These are phyloP conservation scores for Orius insidiosus DNA, from an alignment of 1,140 invertebrate species.

Conservation along the genomic window DNA sequence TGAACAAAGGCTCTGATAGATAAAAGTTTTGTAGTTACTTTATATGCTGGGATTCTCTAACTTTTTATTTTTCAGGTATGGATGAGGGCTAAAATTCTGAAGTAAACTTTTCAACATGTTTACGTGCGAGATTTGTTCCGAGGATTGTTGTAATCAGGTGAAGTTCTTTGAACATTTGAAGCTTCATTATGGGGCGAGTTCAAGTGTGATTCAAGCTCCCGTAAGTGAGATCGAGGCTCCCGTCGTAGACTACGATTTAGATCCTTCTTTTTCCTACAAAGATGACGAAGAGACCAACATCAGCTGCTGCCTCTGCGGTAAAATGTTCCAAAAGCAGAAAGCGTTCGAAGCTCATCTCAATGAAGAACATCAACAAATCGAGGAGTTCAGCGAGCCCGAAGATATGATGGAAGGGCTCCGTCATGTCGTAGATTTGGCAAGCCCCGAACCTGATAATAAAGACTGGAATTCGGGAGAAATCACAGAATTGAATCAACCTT, in stretches of 20 bases:
- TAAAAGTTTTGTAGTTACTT: too few species aligned
- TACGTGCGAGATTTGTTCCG: slow-evolving; percentile 47
- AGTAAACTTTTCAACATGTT: slow-evolving; percentile 25
- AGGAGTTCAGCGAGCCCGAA: slow-evolving; percentile 64
- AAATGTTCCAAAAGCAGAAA: slow-evolving; percentile 42
- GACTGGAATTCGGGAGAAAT: not conserved
- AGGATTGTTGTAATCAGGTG: slow-evolving; percentile 44
- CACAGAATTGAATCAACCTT: too few species aligned
- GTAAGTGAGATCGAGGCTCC: too few species aligned
- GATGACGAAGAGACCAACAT: slow-evolving; percentile 1
- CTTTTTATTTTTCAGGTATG: too few species aligned
- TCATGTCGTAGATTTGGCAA: slow-evolving; percentile 32
- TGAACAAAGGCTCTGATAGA: too few species aligned
- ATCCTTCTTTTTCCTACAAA: too few species aligned
- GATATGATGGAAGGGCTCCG: slow-evolving; percentile 67
- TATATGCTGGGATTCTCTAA: too few species aligned
- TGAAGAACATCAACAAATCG: slow-evolving; percentile 32
- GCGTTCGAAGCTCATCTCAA: slow-evolving; percentile 43
- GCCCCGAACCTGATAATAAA: slow-evolving; percentile 20
- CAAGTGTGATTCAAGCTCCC: too few species aligned
- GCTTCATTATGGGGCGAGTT: slow-evolving; percentile 50
- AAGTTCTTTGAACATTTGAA: slow-evolving; percentile 67
- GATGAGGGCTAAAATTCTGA: too few species aligned
- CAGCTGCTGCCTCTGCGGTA: slow-evolving; percentile 36
- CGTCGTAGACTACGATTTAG: too few species aligned